A percentile compares a stretch with the other conserved stretches of the same genome.
phyloP scores from a whole-genome alignment of 2,113 vertebrate species.

The Bubo scandiacus region DNA sequence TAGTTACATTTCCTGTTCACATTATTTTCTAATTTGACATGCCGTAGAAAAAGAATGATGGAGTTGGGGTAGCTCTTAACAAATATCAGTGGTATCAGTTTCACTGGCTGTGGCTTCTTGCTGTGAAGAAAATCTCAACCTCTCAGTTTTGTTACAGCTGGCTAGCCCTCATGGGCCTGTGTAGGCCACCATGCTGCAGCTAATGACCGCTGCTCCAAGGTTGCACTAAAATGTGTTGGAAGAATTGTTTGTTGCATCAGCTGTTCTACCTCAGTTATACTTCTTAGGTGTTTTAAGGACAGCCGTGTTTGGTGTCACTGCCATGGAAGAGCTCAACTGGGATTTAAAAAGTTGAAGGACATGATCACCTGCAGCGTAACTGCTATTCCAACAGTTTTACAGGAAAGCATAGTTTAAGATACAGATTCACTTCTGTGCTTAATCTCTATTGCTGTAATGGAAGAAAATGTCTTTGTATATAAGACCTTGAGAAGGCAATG shows the following conservation, averaged over 20 bases:
- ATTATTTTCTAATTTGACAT: neutral
- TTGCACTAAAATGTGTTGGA: neutral
- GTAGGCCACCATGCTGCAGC: neutral
- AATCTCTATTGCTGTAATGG: accelerated
- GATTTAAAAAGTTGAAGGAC: neutral
- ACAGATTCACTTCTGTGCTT: neutral
- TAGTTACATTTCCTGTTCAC: neutral
- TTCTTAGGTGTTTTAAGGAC: accelerated
- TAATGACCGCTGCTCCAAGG: neutral
- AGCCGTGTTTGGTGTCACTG: neutral
- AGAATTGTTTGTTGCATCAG: neutral
- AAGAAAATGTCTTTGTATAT: neutral
- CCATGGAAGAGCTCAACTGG: neutral
- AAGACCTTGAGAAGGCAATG: neutral
- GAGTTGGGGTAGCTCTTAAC: neutral
- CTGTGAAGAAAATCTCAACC: neutral
- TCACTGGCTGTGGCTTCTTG: neutral
- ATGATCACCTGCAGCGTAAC: neutral
- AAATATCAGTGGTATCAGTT: neutral
- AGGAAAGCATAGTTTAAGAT: neutral
- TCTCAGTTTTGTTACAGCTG: neutral
- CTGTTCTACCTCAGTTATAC: neutral
- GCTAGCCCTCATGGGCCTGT: neutral
- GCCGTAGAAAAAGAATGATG: neutral
- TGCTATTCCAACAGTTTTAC: neutral